These are phyloP conservation scores for Drosophila sulfurigaster DNA, from an alignment of 1,140 invertebrate genomes.

Conservation along the genomic window DNA sequence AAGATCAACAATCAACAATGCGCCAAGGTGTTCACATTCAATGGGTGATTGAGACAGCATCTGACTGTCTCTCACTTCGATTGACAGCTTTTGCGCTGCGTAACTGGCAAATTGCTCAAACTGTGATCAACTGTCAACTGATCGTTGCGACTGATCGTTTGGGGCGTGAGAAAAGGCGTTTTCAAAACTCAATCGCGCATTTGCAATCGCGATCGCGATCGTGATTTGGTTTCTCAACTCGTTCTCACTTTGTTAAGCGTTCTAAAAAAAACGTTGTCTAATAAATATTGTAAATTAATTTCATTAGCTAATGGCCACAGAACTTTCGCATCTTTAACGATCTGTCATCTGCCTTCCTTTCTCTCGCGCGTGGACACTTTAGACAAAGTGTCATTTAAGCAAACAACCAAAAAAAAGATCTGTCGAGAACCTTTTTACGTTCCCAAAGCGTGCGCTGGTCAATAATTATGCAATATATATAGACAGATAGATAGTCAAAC, in stretches of 20 bases:
- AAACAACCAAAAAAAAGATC: not conserved
- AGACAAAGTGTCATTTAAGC: conserved; percentile 31
- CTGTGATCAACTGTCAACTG: conserved; percentile 30
- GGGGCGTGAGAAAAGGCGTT: conserved; percentile 41
- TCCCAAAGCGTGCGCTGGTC: conserved; percentile 24
- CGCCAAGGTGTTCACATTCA: conserved; percentile 69
- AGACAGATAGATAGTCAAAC: not conserved
- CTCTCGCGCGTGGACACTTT: conserved; percentile 32
- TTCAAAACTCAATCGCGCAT: conserved; percentile 39
- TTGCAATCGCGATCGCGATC: not conserved
- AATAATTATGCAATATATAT: conserved; percentile 74
- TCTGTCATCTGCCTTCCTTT: not conserved
- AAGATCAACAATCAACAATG: conserved; percentile 59
- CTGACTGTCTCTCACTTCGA: conserved; percentile 37
- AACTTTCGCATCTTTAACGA: conserved; percentile 39
- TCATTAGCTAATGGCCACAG: conserved; percentile 37
- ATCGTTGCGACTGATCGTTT: conserved; percentile 16
- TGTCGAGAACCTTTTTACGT: conserved; percentile 58
- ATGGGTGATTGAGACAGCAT: conserved; percentile 41
- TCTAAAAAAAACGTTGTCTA: conserved; percentile 18
- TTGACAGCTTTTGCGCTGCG: conserved; percentile 53
- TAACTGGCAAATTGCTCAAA: conserved; percentile 21
- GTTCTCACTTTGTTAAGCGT: conserved; percentile 8
- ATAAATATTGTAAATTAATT: conserved; percentile 54
- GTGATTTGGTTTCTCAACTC: not conserved